Base-by-base conservation (phyloP, 2,888 invertebrate species). In the Autographa pulchrina region DNA sequence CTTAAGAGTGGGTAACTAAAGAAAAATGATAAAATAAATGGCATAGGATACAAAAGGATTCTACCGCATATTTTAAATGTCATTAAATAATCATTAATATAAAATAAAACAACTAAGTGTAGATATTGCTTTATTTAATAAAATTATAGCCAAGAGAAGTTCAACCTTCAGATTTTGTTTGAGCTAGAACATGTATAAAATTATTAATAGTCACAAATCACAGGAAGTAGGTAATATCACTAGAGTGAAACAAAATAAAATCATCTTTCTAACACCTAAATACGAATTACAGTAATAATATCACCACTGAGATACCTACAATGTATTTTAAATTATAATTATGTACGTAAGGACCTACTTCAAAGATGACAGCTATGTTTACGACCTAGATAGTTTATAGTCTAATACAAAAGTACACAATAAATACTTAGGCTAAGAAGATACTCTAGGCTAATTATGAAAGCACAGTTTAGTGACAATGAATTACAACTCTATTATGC, bases 151-250 rank as follows among this genome's bases (percentile, higher is more conserved):
- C 93, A 91, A 91, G 88, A 92, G 86, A 91, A 92, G 90, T 92
- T 89, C 86, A 90, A 92, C 89, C 89, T 91, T 91, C 85, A 88
- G 84, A 89, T 85, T 86, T 88, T 68, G 73, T 76, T 93, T 93
- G 92, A 95, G 92, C 93, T 93, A 93, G 87, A 92, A 92, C 90
- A 90, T 88, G 93, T 95, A 94, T 91, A 94, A 94, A 95, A 94
- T 92, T 93, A 92, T 92, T 86, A 92, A 92, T 92, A 94, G 92
- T 93, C 91, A 93, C 90, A 91, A 94, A 94, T 95, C 94, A 95
- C 95, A 95, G 94, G 93, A 95, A 94, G 91, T 93, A 88, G 89
- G 85, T 86, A 77, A 86, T 88, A 89, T 91, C 87, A 89, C 92
- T 92, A 91, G 88, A 90, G 86, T 86, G 84, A 92, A 88, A 92